phyloP scores from a whole-genome alignment of 2,888 invertebrate genomes.

The Anodontia alba region DNA sequence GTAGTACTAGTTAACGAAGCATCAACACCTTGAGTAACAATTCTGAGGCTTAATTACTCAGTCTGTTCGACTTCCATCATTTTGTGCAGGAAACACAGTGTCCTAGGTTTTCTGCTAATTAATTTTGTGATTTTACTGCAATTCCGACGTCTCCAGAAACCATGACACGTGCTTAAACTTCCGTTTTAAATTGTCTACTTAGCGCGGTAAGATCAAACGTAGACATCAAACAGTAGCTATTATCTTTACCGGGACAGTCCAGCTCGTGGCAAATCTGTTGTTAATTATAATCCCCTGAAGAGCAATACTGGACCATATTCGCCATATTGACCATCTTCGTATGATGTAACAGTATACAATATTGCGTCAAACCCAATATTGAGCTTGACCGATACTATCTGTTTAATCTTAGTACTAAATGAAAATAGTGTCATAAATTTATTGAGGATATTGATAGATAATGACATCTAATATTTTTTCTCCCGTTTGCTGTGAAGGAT shows the following conservation, averaged over 20 bases:
- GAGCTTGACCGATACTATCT: too few species aligned
- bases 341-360: too few species aligned
- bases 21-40: neutral
- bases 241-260: neutral
- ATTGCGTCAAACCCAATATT: too few species aligned
- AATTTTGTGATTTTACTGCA: neutral
- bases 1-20: too few species aligned
- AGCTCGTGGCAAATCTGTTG: neutral
- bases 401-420: too few species aligned
- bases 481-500: too few species aligned
- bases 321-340: neutral
- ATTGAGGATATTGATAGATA: too few species aligned
- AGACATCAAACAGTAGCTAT: neutral
- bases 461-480: too few species aligned
- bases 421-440: too few species aligned
- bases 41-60: neutral
- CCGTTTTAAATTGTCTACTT: neutral
- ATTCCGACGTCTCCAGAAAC: neutral
- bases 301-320: neutral
- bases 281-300: neutral
- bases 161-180: neutral
- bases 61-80: neutral
- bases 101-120: neutral
- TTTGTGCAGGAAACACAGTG: neutral
- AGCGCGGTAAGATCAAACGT: neutral